Evolutionary conservation across 1,140 invertebrate genomes (phyloP).

Genomic region (Microplitis mediator): DNA sequence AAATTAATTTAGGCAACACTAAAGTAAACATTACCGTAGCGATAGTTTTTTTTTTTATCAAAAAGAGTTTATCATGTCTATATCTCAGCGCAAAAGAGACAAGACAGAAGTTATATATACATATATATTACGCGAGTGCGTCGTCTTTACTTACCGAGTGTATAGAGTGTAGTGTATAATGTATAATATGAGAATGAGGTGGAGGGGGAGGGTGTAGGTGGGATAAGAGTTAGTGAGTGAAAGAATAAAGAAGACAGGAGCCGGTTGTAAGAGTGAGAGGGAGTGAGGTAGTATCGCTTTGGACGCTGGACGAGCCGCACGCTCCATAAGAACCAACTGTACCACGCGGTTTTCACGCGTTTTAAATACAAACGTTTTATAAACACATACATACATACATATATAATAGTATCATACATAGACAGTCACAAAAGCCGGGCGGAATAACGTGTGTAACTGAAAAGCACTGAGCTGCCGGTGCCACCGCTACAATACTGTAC

Average conservation of each 20-base stretch:
- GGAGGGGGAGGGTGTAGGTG: slow-evolving; percentile 46
- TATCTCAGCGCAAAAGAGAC: background rate
- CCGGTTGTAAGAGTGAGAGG: slow-evolving; percentile 41
- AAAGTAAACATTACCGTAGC: too few species aligned
- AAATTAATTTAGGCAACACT: too few species aligned
- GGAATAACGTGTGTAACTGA: too few species aligned
- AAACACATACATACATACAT: background rate
- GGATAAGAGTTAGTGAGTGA: slow-evolving; percentile 39
- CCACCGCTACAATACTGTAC: too few species aligned
- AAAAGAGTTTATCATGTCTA: slow-evolving; percentile 2
- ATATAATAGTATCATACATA: too few species aligned
- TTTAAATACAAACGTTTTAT: background rate
- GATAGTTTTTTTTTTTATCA: too few species aligned
- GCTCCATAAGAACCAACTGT: slow-evolving; percentile 50
- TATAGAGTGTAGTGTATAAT: slow-evolving; percentile 27
- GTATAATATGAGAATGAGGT: slow-evolving; percentile 8
- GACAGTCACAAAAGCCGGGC: too few species aligned
- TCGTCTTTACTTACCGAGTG: slow-evolving; percentile 29
- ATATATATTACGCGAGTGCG: background rate
- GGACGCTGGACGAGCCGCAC: slow-evolving; percentile 61
- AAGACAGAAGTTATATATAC: background rate
- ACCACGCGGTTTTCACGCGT: slow-evolving; percentile 43
- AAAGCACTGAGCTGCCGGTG: too few species aligned
- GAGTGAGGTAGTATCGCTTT: slow-evolving; percentile 58
- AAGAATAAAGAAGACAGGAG: slow-evolving; percentile 44